Conservation (phyloP, 53 echinoderm and acorn worm species). For the Temnopleurus reevesii region DNA sequence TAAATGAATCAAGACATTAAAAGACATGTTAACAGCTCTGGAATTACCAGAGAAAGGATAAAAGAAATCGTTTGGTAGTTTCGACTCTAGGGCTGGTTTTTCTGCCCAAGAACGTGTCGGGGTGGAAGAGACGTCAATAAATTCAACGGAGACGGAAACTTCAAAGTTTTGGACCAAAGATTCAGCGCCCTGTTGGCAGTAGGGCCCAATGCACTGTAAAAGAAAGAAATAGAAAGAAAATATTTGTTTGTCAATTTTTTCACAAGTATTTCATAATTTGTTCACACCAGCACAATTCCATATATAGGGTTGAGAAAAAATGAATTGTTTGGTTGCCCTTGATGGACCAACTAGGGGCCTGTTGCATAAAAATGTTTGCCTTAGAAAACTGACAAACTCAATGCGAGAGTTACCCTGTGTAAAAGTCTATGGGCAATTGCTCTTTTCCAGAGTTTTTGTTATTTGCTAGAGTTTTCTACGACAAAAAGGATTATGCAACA, state of each 20-base stretch:
- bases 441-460: too few relatives aligned
- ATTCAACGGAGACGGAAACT: slow-evolving; percentile 79
- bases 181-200: slow-evolving; percentile 78
- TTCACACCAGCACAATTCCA: too few relatives aligned
- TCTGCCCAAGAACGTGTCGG: slow-evolving; percentile 76
- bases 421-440: too few relatives aligned
- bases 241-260: background rate
- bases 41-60: slow-evolving; percentile 79
- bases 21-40: background rate
- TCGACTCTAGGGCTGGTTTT: slow-evolving; percentile 75
- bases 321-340: too few relatives aligned
- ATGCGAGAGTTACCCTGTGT: too few relatives aligned
- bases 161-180: slow-evolving; percentile 84
- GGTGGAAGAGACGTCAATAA: slow-evolving; percentile 81
- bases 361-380: too few relatives aligned
- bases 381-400: too few relatives aligned
- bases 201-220: slow-evolving; percentile 84
- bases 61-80: slow-evolving; percentile 94
- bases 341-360: too few relatives aligned
- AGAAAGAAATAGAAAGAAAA: background rate
- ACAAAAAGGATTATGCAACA: too few relatives aligned
- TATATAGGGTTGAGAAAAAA: too few relatives aligned
- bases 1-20: background rate
- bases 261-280: too few relatives aligned
- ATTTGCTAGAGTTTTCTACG: too few relatives aligned